Conservation (phyloP, 2,113 vertebrate species). For the Sialia sialis region DNA sequence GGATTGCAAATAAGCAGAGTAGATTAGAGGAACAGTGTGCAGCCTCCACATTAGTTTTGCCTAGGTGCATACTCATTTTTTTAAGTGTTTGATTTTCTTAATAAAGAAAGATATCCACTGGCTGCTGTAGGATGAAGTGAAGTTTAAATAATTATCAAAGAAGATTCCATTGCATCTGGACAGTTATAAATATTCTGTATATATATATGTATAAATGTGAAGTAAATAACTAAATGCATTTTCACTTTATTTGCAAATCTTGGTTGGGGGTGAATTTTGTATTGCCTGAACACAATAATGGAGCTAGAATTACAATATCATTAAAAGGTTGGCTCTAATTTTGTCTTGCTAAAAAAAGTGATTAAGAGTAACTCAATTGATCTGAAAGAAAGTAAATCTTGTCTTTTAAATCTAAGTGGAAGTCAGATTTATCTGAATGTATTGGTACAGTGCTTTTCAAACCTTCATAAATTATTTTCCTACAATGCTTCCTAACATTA, state of each 20-base stretch:
- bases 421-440: not conserved
- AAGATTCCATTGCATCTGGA: not conserved
- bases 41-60: not conserved
- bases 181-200: not conserved
- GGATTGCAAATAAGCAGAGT: not conserved
- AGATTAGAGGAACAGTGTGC: not conserved
- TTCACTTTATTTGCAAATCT: not conserved
- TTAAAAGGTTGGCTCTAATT: not conserved
- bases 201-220: not conserved
- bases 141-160: not conserved
- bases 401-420: not conserved
- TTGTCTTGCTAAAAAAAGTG: not conserved
- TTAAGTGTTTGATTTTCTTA: not conserved
- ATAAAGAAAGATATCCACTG: not conserved
- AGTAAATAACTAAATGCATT: not conserved
- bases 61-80: not conserved
- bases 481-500: not conserved
- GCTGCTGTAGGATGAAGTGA: not conserved
- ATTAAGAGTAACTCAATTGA: not conserved
- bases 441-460: not conserved
- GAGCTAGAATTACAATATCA: not conserved
- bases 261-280: not conserved
- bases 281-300: not conserved
- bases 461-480: not conserved
- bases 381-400: not conserved